Evolutionary conservation across 2,113 vertebrate genomes (phyloP).

Genomic region (Onychostruthus taczanowskii): DNA sequence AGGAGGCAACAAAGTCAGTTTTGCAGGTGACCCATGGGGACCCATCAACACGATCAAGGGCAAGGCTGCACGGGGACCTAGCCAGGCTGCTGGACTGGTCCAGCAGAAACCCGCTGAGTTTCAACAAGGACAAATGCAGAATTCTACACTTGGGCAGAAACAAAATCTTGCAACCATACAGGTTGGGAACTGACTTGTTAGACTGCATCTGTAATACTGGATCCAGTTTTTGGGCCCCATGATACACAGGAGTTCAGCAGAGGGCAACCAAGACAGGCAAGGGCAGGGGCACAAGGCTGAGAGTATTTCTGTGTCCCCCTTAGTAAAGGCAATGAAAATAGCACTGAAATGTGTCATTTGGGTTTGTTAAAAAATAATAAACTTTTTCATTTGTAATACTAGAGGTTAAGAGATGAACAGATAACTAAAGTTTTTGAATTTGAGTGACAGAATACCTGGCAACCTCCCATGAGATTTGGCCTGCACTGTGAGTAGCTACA

Average conservation of each 20-base stretch:
- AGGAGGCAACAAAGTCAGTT: not conserved
- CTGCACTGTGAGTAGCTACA: not conserved
- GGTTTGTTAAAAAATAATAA: not conserved
- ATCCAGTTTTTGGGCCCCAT: not conserved
- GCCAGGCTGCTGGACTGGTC: not conserved
- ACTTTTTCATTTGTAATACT: not conserved
- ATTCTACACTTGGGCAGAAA: not conserved
- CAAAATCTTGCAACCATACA: not conserved
- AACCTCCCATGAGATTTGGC: not conserved
- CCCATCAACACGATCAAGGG: not conserved
- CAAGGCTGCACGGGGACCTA: not conserved
- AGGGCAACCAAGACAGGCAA: not conserved
- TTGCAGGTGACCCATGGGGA: not conserved
- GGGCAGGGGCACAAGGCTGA: not conserved
- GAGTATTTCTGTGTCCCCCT: not conserved
- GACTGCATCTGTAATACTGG: not conserved
- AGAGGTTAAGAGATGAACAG: not conserved
- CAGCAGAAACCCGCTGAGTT: not conserved
- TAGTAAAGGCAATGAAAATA: not conserved
- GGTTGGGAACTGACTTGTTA: not conserved
- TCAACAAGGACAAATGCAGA: not conserved
- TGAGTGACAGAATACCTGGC: not conserved
- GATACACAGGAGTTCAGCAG: not conserved
- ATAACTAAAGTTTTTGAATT: not conserved
- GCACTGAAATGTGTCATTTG: not conserved